Conservation (phyloP, 2,888 invertebrate species). For the Tribolium freemani region DNA sequence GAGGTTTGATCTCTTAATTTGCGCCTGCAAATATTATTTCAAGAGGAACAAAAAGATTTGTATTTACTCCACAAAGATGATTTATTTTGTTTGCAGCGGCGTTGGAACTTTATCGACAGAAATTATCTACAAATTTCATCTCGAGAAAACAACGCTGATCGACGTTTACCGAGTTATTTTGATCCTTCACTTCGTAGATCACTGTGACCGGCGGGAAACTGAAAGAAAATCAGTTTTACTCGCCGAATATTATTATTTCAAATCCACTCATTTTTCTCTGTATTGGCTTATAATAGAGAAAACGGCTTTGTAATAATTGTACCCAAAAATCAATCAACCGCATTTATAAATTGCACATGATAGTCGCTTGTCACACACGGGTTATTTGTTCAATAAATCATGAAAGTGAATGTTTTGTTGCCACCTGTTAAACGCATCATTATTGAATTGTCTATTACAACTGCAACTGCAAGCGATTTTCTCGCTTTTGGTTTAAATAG, state of each 20-base stretch:
- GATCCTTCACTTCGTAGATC: constrained; percentile 9
- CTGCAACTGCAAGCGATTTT: neutral
- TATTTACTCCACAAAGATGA: neutral
- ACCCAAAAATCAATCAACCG: no score
- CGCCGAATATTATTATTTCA: neutral
- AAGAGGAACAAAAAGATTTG: neutral
- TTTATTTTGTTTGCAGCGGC: neutral
- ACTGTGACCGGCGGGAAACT: neutral
- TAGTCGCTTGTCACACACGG: no score
- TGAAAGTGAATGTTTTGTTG: no score
- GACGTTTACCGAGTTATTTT: constrained; percentile 18
- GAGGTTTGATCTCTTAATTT: neutral
- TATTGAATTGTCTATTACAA: no score
- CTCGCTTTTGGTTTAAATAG: neutral
- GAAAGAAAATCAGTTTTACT: neutral
- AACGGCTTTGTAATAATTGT: no score
- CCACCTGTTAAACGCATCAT: neutral
- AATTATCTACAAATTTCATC: constrained; percentile 17
- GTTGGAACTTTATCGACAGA: neutral
- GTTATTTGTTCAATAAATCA: no score
- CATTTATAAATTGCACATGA: no score
- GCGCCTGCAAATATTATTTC: neutral
- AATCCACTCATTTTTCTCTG: no score
- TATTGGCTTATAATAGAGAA: no score
- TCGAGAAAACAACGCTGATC: constrained; percentile 5